phyloP scores from a whole-genome alignment of 2,113 vertebrate species.

The Myiozetetes cayanensis region DNA sequence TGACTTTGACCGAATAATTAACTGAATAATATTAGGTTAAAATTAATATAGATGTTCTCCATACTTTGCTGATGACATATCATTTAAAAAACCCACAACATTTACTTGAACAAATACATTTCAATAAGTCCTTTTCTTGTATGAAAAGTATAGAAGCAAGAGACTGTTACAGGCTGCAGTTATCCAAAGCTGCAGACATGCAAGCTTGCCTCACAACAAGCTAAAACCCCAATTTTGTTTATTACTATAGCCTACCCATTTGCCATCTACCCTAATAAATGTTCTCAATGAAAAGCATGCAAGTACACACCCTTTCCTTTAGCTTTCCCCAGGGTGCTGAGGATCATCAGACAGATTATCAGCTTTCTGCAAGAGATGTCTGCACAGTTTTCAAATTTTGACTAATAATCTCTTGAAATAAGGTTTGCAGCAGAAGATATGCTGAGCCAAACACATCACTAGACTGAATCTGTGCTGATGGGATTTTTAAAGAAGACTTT shows the following conservation, averaged over 20 bases:
- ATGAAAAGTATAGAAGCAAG: neutral
- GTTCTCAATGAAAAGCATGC: neutral
- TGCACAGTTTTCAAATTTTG: neutral
- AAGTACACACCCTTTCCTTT: neutral
- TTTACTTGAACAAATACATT: neutral
- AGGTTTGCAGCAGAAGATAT: neutral
- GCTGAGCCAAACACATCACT: neutral
- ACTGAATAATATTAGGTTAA: neutral
- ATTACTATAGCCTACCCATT: neutral
- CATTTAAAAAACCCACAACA: neutral
- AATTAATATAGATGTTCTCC: neutral
- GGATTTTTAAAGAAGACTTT: neutral
- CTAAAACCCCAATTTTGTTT: constrained; percentile 11
- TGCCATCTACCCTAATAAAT: neutral
- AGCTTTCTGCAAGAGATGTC: neutral
- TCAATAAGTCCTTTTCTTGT: neutral
- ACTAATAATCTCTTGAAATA: neutral
- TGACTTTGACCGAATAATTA: neutral
- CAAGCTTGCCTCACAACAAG: neutral
- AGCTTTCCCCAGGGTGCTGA: neutral
- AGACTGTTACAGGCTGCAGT: neutral
- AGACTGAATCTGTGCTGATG: neutral
- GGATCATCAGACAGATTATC: neutral
- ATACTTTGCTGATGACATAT: neutral
- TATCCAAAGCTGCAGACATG: neutral